Evolutionary conservation across 1,140 invertebrate genomes (phyloP), one percentile per base, ranked within the genome.

Genomic region (Drosophila aff.): DNA sequence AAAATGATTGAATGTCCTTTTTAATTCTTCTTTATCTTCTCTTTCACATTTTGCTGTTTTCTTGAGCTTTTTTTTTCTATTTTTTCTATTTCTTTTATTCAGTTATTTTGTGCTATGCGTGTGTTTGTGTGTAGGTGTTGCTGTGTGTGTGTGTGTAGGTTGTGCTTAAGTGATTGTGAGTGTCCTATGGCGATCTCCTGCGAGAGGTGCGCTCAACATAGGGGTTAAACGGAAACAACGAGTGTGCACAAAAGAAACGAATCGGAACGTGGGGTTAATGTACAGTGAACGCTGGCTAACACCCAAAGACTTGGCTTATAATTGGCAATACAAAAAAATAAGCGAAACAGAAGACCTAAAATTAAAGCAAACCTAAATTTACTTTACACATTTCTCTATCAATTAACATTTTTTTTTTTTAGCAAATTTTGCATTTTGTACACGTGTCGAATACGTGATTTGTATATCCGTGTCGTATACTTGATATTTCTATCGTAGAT

Each of bases 1-100:
- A 76, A 87, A 87, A 82, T 87, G 83, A 86, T 79, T 76, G 77
- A 83, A 89, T 80, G 69, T 78, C 57, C 64, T 66, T 66, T 31
- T 52, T 7, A 38, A 10, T 23, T 38, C 4, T 26, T 40, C 21
- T 26, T 57, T 16, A 55, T 38, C 21, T 40, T 57, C 69, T 69
- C 38, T 60, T 43, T 73, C 44, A 71, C 53, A 73, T 43, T 33
- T 68, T 72, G 61, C 52, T 71, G 66, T 41, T 66, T 67, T 10
- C 41, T 72, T 59, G 44, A 38, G 44, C 65, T 49, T 13, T 74
- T 33, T 33, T 33, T 33, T 33, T 33, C 8, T 33, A 10, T 33
- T 33, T 33, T 75, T 38, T 31, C 62, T 40, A 38, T 78, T 28
- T 43, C 31, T 66, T 41, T 59, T 66, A 59, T 71, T 73, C 55